Percentiles rank a stretch among this genome's conserved stretches.
Conservation (phyloP, 2,113 vertebrate genomes). For the Rhineura floridana region DNA sequence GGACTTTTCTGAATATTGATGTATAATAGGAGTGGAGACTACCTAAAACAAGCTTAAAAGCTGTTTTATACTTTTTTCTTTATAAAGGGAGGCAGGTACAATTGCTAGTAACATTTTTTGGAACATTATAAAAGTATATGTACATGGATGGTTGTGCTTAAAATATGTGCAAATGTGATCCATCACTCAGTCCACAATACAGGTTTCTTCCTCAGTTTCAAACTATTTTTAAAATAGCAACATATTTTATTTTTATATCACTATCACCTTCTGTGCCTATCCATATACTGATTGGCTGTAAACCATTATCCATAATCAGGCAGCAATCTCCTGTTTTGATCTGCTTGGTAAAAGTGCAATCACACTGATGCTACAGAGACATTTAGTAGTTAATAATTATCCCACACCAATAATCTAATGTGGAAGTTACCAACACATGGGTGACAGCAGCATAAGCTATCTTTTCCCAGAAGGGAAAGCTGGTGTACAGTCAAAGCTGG, state of each 20-base stretch:
- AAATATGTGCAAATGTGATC: neutral
- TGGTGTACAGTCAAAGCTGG: too few relatives aligned
- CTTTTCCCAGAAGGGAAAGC: too few relatives aligned
- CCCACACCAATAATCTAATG: too few relatives aligned
- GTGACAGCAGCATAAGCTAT: neutral
- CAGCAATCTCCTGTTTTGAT: neutral
- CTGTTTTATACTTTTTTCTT: slow-evolving; percentile 9
- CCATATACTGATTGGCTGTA: neutral
- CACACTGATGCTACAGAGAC: neutral
- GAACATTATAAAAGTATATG: neutral
- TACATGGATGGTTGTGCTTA: neutral
- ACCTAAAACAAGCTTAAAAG: slow-evolving; percentile 33
- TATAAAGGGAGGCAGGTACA: neutral
- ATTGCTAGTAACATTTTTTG: neutral
- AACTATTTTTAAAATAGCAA: rapidly evolving
- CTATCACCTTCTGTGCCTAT: neutral
- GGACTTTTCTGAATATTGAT: neutral
- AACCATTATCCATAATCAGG: neutral
- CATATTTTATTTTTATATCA: neutral
- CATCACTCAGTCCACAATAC: rapidly evolving
- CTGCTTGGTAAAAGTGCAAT: neutral
- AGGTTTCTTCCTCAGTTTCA: neutral
- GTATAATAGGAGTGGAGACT: slow-evolving; percentile 31
- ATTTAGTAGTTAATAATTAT: neutral
- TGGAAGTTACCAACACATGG: neutral